Base-by-base conservation (phyloP, 2,797 vertebrate genomes). In the Myotis planiceps region DNA sequence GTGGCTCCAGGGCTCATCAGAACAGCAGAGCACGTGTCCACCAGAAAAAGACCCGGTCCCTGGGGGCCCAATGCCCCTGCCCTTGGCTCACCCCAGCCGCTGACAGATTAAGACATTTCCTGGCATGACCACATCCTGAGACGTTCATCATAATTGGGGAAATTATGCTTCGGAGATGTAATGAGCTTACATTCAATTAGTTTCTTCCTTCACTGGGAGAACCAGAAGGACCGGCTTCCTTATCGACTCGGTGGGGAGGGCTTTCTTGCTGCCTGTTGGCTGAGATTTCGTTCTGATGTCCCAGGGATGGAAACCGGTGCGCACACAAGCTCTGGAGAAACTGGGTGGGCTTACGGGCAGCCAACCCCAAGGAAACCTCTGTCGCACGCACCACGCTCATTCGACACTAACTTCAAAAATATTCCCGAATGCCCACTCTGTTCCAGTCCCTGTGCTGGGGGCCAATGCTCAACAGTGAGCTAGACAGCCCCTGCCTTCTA, bases 181-280 rank as follows among this genome's bases (percentile, higher is more conserved):
- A 97, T 85, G 92, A 95, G 95, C 76, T 92, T 96, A 96, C 85
- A 85, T 96, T 90, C 87, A 82, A 94, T 97, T 96, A 96, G 95
- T 55, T 90, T 92, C 96, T 93, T 95, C 95, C 94, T 96, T 96
- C 93, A 39, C 0, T 82, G 78, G 87, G 49, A 95, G 92, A 87
- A 93, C 82, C 78, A 65, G 63, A 39, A 84, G 82, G 65, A 88
- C 45, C 9, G 9, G 87, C 82, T 92, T 93, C 94, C 74, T 95
- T 37, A 27, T 29, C 51, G 94, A 63, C 60, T 49, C 25, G 0
- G 78, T 2, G 6, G 51, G 69, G 51, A 80, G n/a, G 19, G 66
- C 51, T 27, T 96, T 78, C 95, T 93, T 39, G 2, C 8, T 32
- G 79, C 60, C 90, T 45, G 49, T 39, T 76, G 39, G 65, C 80